Conservation (phyloP, 1,140 invertebrate genomes). For the Drosophila nannoptera region DNA sequence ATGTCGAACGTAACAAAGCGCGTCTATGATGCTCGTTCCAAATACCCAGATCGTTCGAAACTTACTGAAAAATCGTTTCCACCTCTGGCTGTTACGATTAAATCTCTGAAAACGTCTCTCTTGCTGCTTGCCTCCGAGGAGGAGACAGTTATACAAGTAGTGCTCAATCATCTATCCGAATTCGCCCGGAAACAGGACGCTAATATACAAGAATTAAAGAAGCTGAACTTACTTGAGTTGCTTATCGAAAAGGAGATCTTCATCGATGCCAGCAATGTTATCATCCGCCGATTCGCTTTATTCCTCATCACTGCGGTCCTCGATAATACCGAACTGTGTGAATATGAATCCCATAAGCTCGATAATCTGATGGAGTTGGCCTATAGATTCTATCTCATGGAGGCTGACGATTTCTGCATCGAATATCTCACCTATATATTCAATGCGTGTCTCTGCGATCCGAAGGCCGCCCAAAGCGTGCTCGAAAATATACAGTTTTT, state of each 20-base stretch:
- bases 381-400: slow-evolving; percentile 46
- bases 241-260: slow-evolving; percentile 57
- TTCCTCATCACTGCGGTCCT: slow-evolving; percentile 56
- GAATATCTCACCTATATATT: slow-evolving; percentile 67
- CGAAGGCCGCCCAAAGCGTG: slow-evolving; percentile 52
- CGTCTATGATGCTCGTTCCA: slow-evolving; percentile 52
- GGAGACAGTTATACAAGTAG: slow-evolving; percentile 51
- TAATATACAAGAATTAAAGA: slow-evolving; percentile 55
- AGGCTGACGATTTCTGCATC: slow-evolving; percentile 65
- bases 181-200: slow-evolving; percentile 56
- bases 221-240: slow-evolving; percentile 47
- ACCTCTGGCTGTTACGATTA: slow-evolving; percentile 52
- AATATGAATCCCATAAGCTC: slow-evolving; percentile 47
- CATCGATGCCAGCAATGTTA: slow-evolving; percentile 41
- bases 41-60: slow-evolving; percentile 62
- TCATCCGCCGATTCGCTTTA: slow-evolving; percentile 61
- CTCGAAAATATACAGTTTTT: slow-evolving; percentile 50
- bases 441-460: slow-evolving; percentile 65
- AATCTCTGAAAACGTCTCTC: slow-evolving; percentile 52
- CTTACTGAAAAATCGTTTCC: slow-evolving; percentile 50
- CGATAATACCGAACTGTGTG: slow-evolving; percentile 56
- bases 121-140: slow-evolving; percentile 62
- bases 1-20: slow-evolving; percentile 59
- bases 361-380: slow-evolving; percentile 37
- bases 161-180: slow-evolving; percentile 64